Conservation (phyloP, 2,888 invertebrate species). For the Drosophila nigritarsus region DNA sequence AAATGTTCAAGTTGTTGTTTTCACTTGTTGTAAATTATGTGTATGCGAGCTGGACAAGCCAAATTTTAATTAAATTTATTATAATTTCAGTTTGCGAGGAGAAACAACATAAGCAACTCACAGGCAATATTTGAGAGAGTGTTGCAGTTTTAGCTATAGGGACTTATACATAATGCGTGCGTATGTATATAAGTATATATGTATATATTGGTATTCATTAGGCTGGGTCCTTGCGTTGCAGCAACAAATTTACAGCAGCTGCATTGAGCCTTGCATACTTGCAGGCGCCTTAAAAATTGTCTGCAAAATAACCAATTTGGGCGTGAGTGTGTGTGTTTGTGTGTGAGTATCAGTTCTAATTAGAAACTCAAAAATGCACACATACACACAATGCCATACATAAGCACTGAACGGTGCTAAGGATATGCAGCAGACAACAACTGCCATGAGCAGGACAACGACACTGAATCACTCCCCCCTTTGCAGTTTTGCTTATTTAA, state of each 20-base stretch:
- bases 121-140: constrained; percentile 28
- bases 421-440: constrained; percentile 79
- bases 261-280: constrained; percentile 74
- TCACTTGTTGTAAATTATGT: constrained; percentile 53
- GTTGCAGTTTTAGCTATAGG: constrained; percentile 10
- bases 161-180: constrained; percentile 12
- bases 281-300: constrained; percentile 69
- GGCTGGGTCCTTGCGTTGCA: constrained; percentile 34
- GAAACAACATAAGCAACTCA: constrained; percentile 20
- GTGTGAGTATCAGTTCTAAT: constrained; percentile 74
- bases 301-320: constrained; percentile 75
- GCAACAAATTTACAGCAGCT: constrained; percentile 75
- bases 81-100: constrained; percentile 61
- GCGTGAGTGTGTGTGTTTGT: constrained; percentile 17
- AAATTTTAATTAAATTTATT: constrained; percentile 79
- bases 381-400: constrained; percentile 10
- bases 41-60: constrained; percentile 19
- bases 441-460: constrained; percentile 75
- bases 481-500: constrained; percentile 67
- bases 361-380: constrained; percentile 77
- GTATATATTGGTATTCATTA: constrained; percentile 28
- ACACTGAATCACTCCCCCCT: constrained; percentile 45
- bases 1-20: constrained; percentile 72
- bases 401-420: constrained; percentile 48
- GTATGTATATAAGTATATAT: constrained; percentile 11